Percentiles rank a stretch among this genome's conserved stretches.
phyloP scores from a whole-genome alignment of 2,113 vertebrate genomes.

The Alligator mississippiensis region DNA sequence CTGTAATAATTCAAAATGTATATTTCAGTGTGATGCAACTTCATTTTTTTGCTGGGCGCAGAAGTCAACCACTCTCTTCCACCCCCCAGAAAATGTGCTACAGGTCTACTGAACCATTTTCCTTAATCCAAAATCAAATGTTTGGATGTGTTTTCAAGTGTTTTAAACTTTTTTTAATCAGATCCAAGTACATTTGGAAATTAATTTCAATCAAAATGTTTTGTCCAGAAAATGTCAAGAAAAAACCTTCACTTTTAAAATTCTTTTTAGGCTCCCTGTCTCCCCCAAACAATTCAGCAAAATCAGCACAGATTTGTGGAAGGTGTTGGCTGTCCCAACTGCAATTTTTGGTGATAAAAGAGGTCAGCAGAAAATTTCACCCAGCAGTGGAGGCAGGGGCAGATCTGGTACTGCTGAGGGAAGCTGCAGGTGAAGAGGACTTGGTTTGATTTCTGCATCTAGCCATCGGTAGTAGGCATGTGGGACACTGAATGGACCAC shows the following conservation, averaged over 20 bases:
- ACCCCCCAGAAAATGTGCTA: too few relatives aligned
- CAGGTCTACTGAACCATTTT: too few relatives aligned
- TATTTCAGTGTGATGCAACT: too few relatives aligned
- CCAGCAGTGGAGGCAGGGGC: not conserved
- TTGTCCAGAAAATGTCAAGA: too few relatives aligned
- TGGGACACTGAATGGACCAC: not conserved
- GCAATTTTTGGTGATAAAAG: not conserved
- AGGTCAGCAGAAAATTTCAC: not conserved
- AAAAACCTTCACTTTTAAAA: not conserved
- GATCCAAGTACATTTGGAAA: too few relatives aligned
- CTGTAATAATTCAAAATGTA: not conserved
- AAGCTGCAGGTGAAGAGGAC: not conserved
- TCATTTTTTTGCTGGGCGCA: not conserved
- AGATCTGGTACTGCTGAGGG: not conserved
- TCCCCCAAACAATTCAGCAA: not conserved
- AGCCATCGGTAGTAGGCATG: fast-evolving
- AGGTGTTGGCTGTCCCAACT: not conserved
- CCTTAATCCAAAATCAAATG: not conserved
- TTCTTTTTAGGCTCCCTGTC: not conserved
- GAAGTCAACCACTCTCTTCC: too few relatives aligned
- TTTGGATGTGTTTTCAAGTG: not conserved
- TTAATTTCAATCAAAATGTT: too few relatives aligned
- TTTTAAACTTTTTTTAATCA: not conserved
- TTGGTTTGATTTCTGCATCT: not conserved
- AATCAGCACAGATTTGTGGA: not conserved